Evolutionary conservation across 2,113 vertebrate genomes (phyloP), one percentile per base, ranked within the genome.

Genomic region (Balaeniceps rex): DNA sequence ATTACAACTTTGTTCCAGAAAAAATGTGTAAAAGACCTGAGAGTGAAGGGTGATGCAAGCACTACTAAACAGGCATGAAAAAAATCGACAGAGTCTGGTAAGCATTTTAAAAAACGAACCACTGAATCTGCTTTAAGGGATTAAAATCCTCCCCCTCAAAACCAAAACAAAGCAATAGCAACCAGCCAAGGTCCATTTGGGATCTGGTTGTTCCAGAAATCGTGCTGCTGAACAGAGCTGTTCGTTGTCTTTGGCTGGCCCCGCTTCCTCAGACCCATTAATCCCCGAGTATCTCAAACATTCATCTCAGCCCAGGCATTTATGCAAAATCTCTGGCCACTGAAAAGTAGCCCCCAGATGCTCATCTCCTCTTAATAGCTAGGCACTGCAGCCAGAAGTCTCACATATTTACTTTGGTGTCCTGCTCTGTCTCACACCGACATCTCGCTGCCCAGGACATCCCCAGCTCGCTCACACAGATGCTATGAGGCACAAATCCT

Each of bases 401-500:
- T 87, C 69, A 2, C 6, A 2, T 7, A 5, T 34, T 12, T 40
- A 11, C 25, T 42, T 7, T 49, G 52, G 34, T 42, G 57, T 42
- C 52, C 33, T 49, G 47, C 34, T 15, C 4, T 13, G 22, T 42
- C 47, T 55, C 58, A 42, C 12, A 9, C 24, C 0, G 0, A 24
- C n/a, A 38, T 29, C 25, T 64, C 3, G 0, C 33, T 23, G 14
- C 7, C 40, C 81, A 44, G 77, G 42, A 76, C 36, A 18, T 3
- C 17, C 38, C 36, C 51, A 57, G 28, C 17, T 47, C 4, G 2
- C 13, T 46, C 49, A 33, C 3, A 0, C 0, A 5, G 24, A 69
- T 8, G 7, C 10, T 13, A 2, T 2, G 29, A 87, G 60, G 34
- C 4, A 0, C 58, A 68, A 89, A 83, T 13, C 38, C 64, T 26